phyloP scores from a whole-genome alignment of 2,888 invertebrate species.

The Conus canariensis region DNA sequence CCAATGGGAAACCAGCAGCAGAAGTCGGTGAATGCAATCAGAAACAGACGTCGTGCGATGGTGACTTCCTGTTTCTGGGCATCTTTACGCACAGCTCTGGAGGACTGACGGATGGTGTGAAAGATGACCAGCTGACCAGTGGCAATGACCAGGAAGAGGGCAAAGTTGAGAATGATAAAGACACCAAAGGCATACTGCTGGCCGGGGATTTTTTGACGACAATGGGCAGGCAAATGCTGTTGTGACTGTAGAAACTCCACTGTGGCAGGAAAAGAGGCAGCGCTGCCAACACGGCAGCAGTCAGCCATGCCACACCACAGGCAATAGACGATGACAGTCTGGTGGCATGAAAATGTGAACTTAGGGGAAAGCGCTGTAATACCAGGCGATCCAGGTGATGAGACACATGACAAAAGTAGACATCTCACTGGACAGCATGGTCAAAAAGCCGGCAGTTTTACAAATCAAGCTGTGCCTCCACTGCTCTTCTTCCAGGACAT shows the following conservation, averaged over 20 bases:
- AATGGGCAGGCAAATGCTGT: constrained; percentile 75
- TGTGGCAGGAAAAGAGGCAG: constrained; percentile 53
- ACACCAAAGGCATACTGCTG: constrained; percentile 75
- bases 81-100: neutral
- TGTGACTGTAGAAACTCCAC: constrained; percentile 68
- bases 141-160: constrained; percentile 71
- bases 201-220: constrained; percentile 69
- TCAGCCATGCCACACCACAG: constrained; percentile 60
- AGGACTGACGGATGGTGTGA: constrained; percentile 51
- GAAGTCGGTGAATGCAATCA: constrained; percentile 46
- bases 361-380: constrained; percentile 75
- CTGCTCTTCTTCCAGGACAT: constrained; percentile 54
- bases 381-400: constrained; percentile 84
- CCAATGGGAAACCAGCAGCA: constrained; percentile 50
- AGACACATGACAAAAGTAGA: constrained; percentile 83
- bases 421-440: constrained; percentile 81
- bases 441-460: constrained; percentile 58
- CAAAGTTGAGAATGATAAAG: constrained; percentile 73
- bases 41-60: constrained; percentile 44
- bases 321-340: constrained; percentile 57
- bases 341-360: constrained; percentile 42
- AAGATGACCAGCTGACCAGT: constrained; percentile 74
- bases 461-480: constrained; percentile 62
- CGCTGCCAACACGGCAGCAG: constrained; percentile 63
- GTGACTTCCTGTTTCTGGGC: constrained; percentile 5